Conservation (phyloP, 2,113 vertebrate genomes). For the Ranitomeya imitator region DNA sequence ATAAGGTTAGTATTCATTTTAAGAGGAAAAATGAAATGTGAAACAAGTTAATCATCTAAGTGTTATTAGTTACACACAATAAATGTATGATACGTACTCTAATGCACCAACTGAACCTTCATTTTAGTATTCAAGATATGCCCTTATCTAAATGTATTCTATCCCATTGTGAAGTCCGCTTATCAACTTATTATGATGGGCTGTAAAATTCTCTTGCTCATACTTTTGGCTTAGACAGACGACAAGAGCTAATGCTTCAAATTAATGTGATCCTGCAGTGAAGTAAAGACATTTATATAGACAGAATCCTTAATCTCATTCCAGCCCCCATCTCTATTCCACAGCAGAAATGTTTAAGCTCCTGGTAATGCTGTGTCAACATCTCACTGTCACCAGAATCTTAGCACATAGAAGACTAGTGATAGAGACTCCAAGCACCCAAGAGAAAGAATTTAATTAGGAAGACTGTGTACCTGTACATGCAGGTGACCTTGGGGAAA, state of each 20-base stretch:
- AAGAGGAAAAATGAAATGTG: too few relatives aligned
- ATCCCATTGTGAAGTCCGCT: slow-evolving; percentile 26
- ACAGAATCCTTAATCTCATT: slow-evolving; percentile 30
- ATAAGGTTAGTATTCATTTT: too few relatives aligned
- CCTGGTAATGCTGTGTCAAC: slow-evolving; percentile 70
- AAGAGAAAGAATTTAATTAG: slow-evolving; percentile 18
- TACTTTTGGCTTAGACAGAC: slow-evolving; percentile 28
- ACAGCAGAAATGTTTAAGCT: slow-evolving; percentile 57
- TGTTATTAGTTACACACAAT: background rate
- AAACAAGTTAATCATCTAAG: background rate
- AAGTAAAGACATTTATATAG: slow-evolving; percentile 55
- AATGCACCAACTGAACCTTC: background rate
- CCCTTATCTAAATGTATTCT: slow-evolving; percentile 20
- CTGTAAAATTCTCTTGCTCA: slow-evolving; percentile 16
- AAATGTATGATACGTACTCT: background rate
- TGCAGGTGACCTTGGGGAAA: slow-evolving; percentile 33
- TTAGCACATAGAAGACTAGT: slow-evolving; percentile 59
- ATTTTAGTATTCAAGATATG: background rate
- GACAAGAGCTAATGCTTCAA: slow-evolving; percentile 64
- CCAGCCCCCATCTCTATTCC: slow-evolving; percentile 59
- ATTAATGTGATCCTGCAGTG: slow-evolving; percentile 65
- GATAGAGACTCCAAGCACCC: slow-evolving; percentile 9
- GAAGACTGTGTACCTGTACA: slow-evolving; percentile 18
- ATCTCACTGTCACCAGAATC: slow-evolving; percentile 62
- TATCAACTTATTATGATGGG: slow-evolving; percentile 39